Percentiles rank a stretch among this genome's conserved stretches.
Evolutionary conservation across 2,797 vertebrate species (phyloP).

Genomic region (Eulemur albifrons): DNA sequence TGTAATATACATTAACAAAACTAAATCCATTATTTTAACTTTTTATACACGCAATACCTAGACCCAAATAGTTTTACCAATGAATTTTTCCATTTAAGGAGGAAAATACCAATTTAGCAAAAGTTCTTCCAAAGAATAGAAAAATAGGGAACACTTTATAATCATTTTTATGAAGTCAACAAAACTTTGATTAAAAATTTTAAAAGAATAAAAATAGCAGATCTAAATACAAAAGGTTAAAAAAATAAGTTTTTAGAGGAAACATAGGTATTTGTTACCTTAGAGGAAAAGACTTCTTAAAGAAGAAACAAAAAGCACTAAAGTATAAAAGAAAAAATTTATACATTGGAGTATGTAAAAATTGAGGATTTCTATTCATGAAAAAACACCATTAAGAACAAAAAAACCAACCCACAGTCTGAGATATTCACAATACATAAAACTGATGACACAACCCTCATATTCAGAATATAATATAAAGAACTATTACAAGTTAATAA

Average conservation of each 20-base stretch:
- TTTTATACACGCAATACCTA: background rate
- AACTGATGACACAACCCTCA: background rate
- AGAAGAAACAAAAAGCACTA: background rate
- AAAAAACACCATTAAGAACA: background rate
- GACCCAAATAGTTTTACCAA: background rate
- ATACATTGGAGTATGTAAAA: background rate
- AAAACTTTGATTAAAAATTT: background rate
- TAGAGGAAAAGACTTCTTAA: background rate
- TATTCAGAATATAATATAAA: background rate
- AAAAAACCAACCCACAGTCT: background rate
- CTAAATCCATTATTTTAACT: background rate
- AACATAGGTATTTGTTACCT: background rate
- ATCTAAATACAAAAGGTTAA: background rate
- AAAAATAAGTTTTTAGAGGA: background rate
- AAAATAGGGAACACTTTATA: background rate
- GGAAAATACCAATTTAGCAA: slow-evolving; percentile 22
- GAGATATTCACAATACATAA: background rate
- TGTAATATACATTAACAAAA: background rate
- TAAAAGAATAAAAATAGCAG: background rate
- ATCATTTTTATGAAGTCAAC: background rate
- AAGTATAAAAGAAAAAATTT: background rate
- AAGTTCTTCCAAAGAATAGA: background rate
- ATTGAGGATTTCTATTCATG: background rate
- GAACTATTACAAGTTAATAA: background rate
- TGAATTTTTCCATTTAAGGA: background rate